Base-by-base conservation (phyloP, 2,797 vertebrate species). In the Phaenicophaeus curvirostris region DNA sequence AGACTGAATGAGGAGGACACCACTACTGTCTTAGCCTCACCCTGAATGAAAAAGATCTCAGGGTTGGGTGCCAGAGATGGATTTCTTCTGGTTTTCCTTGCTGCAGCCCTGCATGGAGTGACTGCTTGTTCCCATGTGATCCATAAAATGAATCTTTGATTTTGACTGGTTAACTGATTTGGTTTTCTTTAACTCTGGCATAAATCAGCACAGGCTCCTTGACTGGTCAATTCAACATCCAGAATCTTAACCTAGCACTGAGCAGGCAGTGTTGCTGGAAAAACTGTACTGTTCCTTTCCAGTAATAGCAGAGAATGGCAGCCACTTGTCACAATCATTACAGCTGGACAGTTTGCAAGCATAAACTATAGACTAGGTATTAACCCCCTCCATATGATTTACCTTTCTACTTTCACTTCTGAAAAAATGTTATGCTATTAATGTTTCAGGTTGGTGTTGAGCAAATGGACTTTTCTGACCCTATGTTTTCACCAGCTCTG, bases 381-480 rank as follows among this genome's bases (percentile, higher is more conserved):
- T 2, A 1, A 9, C 0, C 2, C 7, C 7, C 16, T 2, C 23
- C 8, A 15, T 18, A 13, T 35, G 37, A 72, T 57, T n/a, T n/a
- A 50, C 24, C 3, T 71, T 75, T 63, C 27, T 27, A 48, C 30
- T 73, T 83, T 39, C 15, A 23, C 9, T 53, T 55, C 30, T 75
- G 41, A 67, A 50, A 66, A 37, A 44, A 31, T 31, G 2, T 48
- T 30, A 41, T 1, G 3, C 11, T 42, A 15, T 48, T 48, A 48
- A 23, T 48, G 48, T 42, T 53, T 63, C 16, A 50, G 19, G 37
- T 18, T 57, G 27, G 12, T 31, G 7, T 58, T 50, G 28, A 55
- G 42, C 25, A 82, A 51, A 82, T 10, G 12, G 62, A 18, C 13
- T 10, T 41, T 82, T 76, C 37, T 58, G 18, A 8, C n/a, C 46